Evolutionary conservation across 2,113 vertebrate species (phyloP), one percentile per base, ranked within the genome.

Genomic region (Coracopsis vasa): DNA sequence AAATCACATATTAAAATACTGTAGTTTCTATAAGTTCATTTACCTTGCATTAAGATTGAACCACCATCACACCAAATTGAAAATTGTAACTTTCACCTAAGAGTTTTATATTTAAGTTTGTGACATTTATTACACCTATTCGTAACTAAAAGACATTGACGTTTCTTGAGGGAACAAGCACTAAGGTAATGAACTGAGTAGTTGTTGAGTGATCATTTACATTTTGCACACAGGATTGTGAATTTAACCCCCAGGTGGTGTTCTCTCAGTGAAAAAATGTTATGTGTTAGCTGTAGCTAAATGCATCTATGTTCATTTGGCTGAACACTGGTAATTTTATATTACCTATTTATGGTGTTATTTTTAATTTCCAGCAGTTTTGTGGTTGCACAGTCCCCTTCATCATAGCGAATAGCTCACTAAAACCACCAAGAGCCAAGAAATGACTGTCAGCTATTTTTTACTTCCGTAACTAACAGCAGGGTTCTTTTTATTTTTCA

Each of bases 401-500:
- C 90, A 73, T 86, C 70, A 75, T 33, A 48, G 54, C 4, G 2
- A 92, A 95, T 28, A 92, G 79, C 73, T 93, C 80, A 77, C 86
- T 96, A 90, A 96, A 95, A 44, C 24, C 58, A 92, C 60, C 47
- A 75, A 94, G 65, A 90, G 8, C 48, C 69, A 73, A 92, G 64
- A 91, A 96, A 94, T 31, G 42, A 73, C 83, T 88, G 79, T 92
- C 91, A 95, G 84, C 65, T 86, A 62, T 79, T 94, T 93, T 97
- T 96, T 58, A 82, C 62, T 90, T 94, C 42, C 2, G 0, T 86
- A 88, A 92, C 33, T 93, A 95, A 90, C 95, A 96, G 82, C 85
- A 87, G 92, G 74, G 72, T 73, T 94, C 86, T 77, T 96, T 90
- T 88, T 90, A 70, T 93, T 90, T 95, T 94, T 92, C 85, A 92